phyloP scores from a whole-genome alignment of 2,113 vertebrate genomes.

The Istiophorus platypterus region DNA sequence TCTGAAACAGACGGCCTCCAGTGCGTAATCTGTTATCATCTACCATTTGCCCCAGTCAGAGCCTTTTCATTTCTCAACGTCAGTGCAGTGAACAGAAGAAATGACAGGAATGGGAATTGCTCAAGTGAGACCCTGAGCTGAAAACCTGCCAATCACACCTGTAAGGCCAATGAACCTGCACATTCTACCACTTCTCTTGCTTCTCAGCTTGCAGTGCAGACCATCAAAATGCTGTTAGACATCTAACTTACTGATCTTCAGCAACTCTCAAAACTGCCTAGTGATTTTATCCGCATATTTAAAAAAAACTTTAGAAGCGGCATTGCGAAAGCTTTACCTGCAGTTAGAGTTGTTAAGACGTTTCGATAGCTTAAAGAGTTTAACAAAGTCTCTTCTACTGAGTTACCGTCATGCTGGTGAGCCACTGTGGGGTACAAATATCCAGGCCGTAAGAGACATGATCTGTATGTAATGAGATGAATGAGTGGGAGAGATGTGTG shows the following conservation, averaged over 20 bases:
- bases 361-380: too few relatives aligned
- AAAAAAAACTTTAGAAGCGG: neutral
- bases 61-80: constrained; percentile 63
- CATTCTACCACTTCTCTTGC: constrained; percentile 22
- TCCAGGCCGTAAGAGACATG: constrained; percentile 48
- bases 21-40: constrained; percentile 52
- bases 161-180: constrained; percentile 25
- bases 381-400: constrained; percentile 8
- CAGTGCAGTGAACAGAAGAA: constrained; percentile 46
- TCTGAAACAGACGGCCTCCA: constrained; percentile 21
- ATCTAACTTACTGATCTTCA: constrained; percentile 20
- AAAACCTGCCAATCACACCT: constrained; percentile 67
- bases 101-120: constrained; percentile 58
- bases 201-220: constrained; percentile 11
- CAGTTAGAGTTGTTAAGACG: neutral
- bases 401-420: constrained; percentile 20
- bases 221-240: constrained; percentile 30
- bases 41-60: constrained; percentile 62
- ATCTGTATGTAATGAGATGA: constrained; percentile 64
- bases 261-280: constrained; percentile 5
- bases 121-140: constrained; percentile 60
- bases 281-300: neutral
- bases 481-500: constrained; percentile 74
- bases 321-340: neutral
- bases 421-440: constrained; percentile 27